Conservation (phyloP, 2,888 invertebrate genomes). For the Ochropleura plecta region DNA sequence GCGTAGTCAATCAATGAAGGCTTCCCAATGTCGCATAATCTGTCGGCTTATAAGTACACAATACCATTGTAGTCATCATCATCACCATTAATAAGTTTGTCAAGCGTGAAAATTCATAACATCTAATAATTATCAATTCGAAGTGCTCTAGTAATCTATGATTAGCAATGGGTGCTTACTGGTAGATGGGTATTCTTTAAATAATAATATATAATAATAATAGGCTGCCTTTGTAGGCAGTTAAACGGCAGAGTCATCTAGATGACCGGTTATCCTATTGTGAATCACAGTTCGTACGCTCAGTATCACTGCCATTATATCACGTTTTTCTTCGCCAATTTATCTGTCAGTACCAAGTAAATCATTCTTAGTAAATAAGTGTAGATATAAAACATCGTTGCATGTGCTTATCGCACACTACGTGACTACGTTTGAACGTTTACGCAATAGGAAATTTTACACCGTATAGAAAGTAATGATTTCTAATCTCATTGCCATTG, state of each 20-base stretch:
- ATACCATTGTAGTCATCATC: background rate
- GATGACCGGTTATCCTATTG: background rate
- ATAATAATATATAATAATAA: no score
- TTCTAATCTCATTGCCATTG: conserved; percentile 83
- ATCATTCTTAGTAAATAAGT: conserved; percentile 58
- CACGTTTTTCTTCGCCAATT: conserved; percentile 35
- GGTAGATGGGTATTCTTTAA: background rate
- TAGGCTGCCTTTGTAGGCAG: background rate
- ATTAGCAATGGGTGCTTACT: background rate
- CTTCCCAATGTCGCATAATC: no score
- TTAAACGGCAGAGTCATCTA: background rate
- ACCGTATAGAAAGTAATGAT: conserved; percentile 82
- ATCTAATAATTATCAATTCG: conserved; percentile 9
- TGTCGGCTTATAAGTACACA: background rate
- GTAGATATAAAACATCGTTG: conserved; percentile 60
- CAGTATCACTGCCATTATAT: background rate
- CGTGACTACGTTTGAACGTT: conserved; percentile 73
- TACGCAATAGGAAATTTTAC: conserved; percentile 82
- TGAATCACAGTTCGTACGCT: conserved; percentile 6
- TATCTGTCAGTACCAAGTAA: conserved; percentile 59
- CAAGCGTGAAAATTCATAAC: background rate
- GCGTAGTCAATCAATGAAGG: background rate
- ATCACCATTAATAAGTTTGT: background rate
- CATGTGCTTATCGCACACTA: conserved; percentile 72
- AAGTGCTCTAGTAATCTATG: background rate